Percentiles rank a stretch among this genome's conserved stretches.
Evolutionary conservation across 2,113 vertebrate species (phyloP).

Genomic region (Prunella fulvescens): DNA sequence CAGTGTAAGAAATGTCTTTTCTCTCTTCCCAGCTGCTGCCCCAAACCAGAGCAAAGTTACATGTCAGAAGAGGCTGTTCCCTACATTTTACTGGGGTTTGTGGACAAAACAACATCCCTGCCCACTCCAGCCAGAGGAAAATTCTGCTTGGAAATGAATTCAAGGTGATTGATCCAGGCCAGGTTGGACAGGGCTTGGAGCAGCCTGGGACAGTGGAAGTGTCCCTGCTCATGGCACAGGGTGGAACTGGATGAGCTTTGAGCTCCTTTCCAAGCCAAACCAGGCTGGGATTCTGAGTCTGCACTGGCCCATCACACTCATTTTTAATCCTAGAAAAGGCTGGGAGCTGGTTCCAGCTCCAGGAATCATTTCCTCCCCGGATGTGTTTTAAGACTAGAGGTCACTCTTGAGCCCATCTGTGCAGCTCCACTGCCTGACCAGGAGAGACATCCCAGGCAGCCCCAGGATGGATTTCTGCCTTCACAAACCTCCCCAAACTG

Average conservation of each 20-base stretch:
- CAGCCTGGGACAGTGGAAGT: not conserved
- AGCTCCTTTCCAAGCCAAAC: not conserved
- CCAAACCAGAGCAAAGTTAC: not conserved
- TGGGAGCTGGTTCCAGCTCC: not conserved
- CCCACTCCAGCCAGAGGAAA: not conserved
- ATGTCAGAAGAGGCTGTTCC: accelerated
- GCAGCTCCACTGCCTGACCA: accelerated
- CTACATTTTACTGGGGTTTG: not conserved
- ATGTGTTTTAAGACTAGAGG: not conserved
- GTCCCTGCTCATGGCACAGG: not conserved
- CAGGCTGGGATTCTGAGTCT: not conserved
- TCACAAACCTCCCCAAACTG: accelerated
- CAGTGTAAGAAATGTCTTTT: not conserved
- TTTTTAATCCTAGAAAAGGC: not conserved
- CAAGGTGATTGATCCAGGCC: not conserved
- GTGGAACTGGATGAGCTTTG: not conserved
- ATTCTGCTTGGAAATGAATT: not conserved
- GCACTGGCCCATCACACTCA: accelerated
- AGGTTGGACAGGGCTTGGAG: not conserved
- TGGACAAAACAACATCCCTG: not conserved
- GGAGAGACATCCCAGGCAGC: no score
- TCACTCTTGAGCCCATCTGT: accelerated
- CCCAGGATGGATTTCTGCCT: not conserved
- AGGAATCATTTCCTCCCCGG: not conserved
- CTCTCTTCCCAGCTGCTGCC: not conserved